Evolutionary conservation across 2,888 invertebrate genomes (phyloP).

Genomic region (Aphodius sticticus): DNA sequence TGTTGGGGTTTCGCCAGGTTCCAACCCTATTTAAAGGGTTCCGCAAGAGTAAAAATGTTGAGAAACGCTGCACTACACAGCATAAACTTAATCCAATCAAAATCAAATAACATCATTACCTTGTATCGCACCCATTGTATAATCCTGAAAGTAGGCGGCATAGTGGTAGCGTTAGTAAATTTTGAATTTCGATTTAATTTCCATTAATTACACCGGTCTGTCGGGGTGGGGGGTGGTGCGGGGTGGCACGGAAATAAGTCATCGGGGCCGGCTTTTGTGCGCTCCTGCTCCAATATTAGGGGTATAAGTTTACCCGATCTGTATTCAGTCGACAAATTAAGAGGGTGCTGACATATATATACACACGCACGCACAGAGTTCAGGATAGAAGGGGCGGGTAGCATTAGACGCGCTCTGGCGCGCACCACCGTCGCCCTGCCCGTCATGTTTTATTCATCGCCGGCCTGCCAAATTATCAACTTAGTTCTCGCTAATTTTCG

Average conservation of each 20-base stretch:
- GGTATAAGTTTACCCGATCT: constrained; percentile 22
- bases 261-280: neutral
- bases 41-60: too few relatives aligned
- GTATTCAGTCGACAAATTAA: constrained; percentile 37
- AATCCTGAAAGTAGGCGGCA: neutral
- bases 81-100: too few relatives aligned
- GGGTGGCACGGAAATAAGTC: neutral
- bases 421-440: constrained; percentile 38
- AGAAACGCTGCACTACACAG: too few relatives aligned
- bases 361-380: constrained; percentile 13
- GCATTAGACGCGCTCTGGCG: constrained; percentile 47
- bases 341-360: constrained; percentile 30
- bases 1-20: too few relatives aligned
- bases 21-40: too few relatives aligned
- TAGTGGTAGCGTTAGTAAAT: neutral
- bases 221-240: neutral
- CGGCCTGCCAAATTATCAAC: constrained; percentile 45
- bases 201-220: neutral
- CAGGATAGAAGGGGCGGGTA: constrained; percentile 40
- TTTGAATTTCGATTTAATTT: neutral
- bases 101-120: neutral
- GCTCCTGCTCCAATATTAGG: neutral
- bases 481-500: constrained; percentile 44
- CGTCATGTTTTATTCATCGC: constrained; percentile 47
- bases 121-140: neutral